Evolutionary conservation across 2,113 vertebrate genomes (phyloP).

Genomic region (Tyto alba): DNA sequence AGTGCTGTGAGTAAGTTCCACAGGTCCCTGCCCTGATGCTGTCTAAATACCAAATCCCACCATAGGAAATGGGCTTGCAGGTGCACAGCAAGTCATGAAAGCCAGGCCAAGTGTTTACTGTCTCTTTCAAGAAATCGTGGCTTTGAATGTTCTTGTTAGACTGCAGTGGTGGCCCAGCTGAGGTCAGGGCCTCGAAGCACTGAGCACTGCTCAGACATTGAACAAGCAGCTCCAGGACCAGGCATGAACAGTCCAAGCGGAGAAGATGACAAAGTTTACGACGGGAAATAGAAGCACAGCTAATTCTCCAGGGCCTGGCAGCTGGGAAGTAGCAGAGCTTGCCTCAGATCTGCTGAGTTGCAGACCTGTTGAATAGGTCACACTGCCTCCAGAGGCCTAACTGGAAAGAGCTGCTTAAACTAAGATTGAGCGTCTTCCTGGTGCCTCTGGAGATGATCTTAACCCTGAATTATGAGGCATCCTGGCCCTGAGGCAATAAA

Average conservation of each 20-base stretch:
- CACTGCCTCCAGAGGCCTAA: not conserved
- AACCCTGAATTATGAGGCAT: not conserved
- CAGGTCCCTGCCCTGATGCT: not conserved
- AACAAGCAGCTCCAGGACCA: not conserved
- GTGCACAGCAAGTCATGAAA: not conserved
- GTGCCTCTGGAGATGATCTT: not conserved
- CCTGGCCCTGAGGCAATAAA: not conserved
- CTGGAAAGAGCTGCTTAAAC: not conserved
- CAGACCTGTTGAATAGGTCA: conserved; percentile 19
- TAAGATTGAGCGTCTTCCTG: not conserved
- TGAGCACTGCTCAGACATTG: not conserved
- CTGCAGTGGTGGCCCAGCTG: not conserved
- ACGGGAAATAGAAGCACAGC: not conserved
- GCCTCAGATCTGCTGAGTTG: not conserved
- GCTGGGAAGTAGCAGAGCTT: not conserved
- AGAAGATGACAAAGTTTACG: too few relatives aligned
- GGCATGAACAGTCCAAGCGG: not conserved
- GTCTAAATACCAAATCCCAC: not conserved
- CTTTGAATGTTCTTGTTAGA: not conserved
- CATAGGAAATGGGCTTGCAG: not conserved
- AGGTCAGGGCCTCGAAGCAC: not conserved
- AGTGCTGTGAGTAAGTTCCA: not conserved
- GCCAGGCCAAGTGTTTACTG: not conserved
- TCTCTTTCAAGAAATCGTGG: not conserved
- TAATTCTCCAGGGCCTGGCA: not conserved